Base-by-base conservation (phyloP, 2,888 invertebrate genomes). In the Chrysodeixis includens region DNA sequence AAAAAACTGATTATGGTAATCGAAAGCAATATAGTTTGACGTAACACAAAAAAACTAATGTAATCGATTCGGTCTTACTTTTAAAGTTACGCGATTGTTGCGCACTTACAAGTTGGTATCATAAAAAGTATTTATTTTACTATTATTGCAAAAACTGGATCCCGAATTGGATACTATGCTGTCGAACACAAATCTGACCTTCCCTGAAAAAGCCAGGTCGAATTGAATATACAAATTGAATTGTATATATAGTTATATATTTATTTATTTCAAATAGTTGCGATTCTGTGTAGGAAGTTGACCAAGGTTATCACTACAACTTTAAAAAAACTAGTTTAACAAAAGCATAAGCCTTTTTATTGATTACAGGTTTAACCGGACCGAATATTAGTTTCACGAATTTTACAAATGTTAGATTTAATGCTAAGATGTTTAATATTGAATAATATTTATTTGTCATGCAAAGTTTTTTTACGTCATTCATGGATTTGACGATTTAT, bases 31-130 rank as follows among this genome's bases (percentile, higher is more conserved):
- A 57, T 65, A 35, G 56, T 66, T 68, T 53, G 32, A 59, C 40
- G 44, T 65, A 49, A 66, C 54, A 55, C 60, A 49, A 76, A 66
- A 40, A 32, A 30, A 14, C 30, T 57, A 65, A 40, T 46, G n/a
- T 52, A 63, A 71, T 76, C 62, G 40, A 71, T 65, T 74, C 52
- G 22, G 56, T 69, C 79, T 67, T 60, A 18, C 62, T 65, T 65
- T 62, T 55, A 30, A 32, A 60, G 51, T 52, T 49, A 54, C 46
- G 55, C 54, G 65, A 44, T 63, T 51, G 54, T 70, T 53, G 65
- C 64, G 66, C 53, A 51, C 56, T 64, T 56, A 53, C 30, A 60
- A 69, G 74, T 75, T 69, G 62, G 62, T 63, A 66, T 69, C 60
- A 30, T 55, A 32, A 51, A 35, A 30, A 26, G 30, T 62, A 16